Evolutionary conservation across 1,140 invertebrate species (phyloP), one percentile per base, ranked within the genome.

Genomic region (Patella vulgata): DNA sequence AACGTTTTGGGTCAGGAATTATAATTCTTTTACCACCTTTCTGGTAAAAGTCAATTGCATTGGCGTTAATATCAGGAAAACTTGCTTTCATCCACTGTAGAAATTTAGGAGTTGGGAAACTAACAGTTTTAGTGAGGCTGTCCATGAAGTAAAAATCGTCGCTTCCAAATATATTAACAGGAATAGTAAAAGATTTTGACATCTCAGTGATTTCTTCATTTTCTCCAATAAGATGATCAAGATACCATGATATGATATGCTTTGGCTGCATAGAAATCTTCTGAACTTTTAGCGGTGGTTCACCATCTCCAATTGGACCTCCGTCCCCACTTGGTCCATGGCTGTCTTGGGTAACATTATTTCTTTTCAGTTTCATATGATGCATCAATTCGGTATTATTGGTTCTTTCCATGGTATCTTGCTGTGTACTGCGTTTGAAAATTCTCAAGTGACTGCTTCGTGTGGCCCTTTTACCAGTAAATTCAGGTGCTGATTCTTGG

Each of bases 111-210:
- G 63, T 70, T 19, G 68, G 68, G 33, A 70, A 70, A 31, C 56
- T 36, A 2, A 62, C 56, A 27, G 68, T 70, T 30, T 66, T 70
- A 39, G 64, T 61, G 2, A 75, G 57, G 17, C 46, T 65, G 27
- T 75, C 73, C 70, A 75, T 70, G 30, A 73, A 75, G 42, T 72
- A 75, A 54, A 75, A 70, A 43, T 75, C 73, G 40, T 72, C 70
- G 9, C 62, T 68, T 12, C 66, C 67, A 44, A 73, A 75, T 5
- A 75, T 69, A 44, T 72, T 69, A 12, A 68, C 70, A 21, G 73
- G 70, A 14, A 71, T 63, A 2, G 70, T 66, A 27, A 65, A 64
- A 17, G 68, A 67, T 21, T 69, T 57, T 3, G 70, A 72, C 27
- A 75, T 75, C 59, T 75, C 65, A 17, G 73, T 75, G 9, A 72